These are phyloP conservation scores for Piezodorus guildinii DNA, from an alignment of 1,140 invertebrate species.

Conservation along the genomic window DNA sequence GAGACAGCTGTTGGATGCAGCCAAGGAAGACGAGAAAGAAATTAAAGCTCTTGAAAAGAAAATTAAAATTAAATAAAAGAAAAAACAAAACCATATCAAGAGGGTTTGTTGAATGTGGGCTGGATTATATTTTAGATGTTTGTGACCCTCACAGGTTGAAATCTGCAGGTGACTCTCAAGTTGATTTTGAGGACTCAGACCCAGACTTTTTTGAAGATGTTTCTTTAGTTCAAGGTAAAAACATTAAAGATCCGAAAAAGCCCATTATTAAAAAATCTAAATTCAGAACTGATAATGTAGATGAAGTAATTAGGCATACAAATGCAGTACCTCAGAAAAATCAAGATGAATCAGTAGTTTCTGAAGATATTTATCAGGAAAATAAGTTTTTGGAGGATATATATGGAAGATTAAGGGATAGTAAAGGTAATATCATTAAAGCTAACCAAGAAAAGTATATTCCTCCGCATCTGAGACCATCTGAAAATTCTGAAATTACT, in stretches of 20 bases:
- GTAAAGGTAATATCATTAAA: conserved; percentile 61
- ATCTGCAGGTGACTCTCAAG: conserved; percentile 46
- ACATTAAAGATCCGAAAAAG: conserved; percentile 12
- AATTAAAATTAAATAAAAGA: conserved; percentile 66
- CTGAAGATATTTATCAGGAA: conserved; percentile 31
- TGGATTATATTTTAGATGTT: conserved; percentile 81
- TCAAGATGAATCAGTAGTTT: conserved; percentile 21
- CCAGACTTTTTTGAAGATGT: conserved; percentile 55
- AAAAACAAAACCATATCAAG: conserved; percentile 63
- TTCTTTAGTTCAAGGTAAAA: conserved; percentile 36
- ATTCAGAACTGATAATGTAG: background rate
- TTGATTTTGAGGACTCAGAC: conserved; percentile 45
- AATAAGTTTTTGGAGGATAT: conserved; percentile 73
- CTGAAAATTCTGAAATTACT: conserved; percentile 35
- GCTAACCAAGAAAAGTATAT: conserved; percentile 56
- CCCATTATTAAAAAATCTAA: too few relatives aligned
- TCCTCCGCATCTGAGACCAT: conserved; percentile 61
- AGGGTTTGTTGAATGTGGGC: conserved; percentile 66
- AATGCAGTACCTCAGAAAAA: conserved; percentile 27
- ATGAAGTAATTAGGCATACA: too few relatives aligned
- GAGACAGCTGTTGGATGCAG: conserved; percentile 52
- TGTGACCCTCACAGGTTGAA: conserved; percentile 61
- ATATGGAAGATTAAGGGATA: conserved; percentile 74
- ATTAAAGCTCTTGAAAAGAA: conserved; percentile 74
- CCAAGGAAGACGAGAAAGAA: conserved; percentile 63